Percentiles rank a stretch among this genome's conserved stretches.
These are phyloP conservation scores for Carduelis carduelis DNA, from an alignment of 2,797 vertebrate genomes.

Conservation along the genomic window DNA sequence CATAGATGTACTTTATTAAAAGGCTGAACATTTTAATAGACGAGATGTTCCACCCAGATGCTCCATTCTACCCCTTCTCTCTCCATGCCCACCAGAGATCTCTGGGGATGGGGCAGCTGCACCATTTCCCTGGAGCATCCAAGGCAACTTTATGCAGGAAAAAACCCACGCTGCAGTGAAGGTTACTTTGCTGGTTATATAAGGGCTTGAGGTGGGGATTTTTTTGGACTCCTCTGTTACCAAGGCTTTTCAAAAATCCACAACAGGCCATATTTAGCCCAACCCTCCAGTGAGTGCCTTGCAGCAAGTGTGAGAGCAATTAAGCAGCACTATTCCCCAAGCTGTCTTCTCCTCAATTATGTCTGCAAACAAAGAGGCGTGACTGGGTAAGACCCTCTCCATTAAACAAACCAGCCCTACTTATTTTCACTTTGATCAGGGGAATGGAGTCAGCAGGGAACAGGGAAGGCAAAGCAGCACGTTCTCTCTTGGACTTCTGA, in stretches of 20 bases:
- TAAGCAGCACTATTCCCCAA: constrained; percentile 51
- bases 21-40: neutral
- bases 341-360: constrained; percentile 58
- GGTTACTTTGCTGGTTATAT: neutral
- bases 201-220: neutral
- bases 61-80: neutral
- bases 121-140: neutral
- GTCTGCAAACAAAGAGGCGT: constrained; percentile 27
- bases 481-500: neutral
- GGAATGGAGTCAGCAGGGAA: constrained; percentile 24
- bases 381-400: constrained; percentile 34
- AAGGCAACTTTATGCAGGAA: neutral
- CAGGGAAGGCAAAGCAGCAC: neutral
- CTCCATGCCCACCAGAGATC: neutral
- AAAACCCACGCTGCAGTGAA: neutral
- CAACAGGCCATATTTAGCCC: constrained; percentile 1
- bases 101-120: neutral
- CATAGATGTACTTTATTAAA: neutral
- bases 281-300: neutral
- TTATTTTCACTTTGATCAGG: constrained; percentile 40
- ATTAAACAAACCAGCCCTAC: constrained; percentile 36
- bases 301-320: constrained; percentile 17
- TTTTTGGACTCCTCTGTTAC: neutral
- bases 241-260: constrained; percentile 20
- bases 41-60: neutral